These are phyloP conservation scores for Cheilosia pagana DNA, from an alignment of 2,888 invertebrate genomes.

Conservation along the genomic window DNA sequence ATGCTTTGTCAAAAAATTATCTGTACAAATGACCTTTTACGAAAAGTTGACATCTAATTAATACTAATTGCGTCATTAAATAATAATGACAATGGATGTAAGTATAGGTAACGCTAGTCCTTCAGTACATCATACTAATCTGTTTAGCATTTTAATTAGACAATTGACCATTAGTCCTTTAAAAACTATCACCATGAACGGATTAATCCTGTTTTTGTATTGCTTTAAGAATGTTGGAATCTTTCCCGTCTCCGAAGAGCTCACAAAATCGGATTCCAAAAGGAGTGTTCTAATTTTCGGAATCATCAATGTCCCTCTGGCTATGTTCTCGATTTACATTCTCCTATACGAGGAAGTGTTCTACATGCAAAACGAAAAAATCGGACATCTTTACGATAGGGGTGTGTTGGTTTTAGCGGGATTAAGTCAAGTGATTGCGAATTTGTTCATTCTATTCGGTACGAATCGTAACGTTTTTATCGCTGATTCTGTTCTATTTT, in stretches of 20 bases:
- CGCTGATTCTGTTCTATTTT: no score
- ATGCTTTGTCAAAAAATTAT: no score
- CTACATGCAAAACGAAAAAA: no score
- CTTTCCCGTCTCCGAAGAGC: conserved; percentile 36
- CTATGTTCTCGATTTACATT: background rate
- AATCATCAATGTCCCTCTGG: background rate
- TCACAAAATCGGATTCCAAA: background rate
- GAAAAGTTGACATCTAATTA: background rate
- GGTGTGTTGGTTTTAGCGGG: no score
- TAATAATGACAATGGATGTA: background rate
- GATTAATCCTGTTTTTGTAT: conserved; percentile 23
- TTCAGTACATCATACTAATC: background rate
- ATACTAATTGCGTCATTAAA: background rate
- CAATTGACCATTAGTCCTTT: background rate
- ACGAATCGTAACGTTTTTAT: no score
- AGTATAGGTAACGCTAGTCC: background rate
- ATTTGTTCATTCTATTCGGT: no score
- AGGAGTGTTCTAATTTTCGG: background rate
- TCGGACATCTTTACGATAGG: no score
- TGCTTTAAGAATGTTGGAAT: conserved; percentile 59
- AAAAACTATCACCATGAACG: background rate
- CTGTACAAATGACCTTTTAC: no score
- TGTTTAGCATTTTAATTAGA: no score
- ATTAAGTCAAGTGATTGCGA: no score
- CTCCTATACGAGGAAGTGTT: no score